Percentiles rank a stretch among this genome's conserved stretches.
phyloP scores from a whole-genome alignment of 2,113 vertebrate species.

The Lophura nycthemera region DNA sequence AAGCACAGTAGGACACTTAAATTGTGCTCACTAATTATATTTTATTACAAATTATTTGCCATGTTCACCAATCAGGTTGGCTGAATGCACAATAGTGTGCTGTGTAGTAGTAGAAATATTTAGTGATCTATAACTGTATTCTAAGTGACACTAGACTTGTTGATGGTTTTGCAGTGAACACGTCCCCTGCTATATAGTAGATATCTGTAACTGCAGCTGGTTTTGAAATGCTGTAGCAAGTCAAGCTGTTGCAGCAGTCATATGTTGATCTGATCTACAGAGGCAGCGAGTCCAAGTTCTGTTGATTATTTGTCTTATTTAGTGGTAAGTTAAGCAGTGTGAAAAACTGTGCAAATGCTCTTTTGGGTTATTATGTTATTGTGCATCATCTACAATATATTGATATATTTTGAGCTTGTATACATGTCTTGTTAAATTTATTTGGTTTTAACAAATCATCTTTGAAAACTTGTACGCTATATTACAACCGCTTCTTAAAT shows the following conservation, averaged over 20 bases:
- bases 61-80: neutral
- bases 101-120: neutral
- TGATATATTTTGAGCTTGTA: constrained; percentile 69
- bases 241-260: constrained; percentile 40
- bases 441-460: constrained; percentile 78
- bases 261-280: constrained; percentile 69
- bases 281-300: constrained; percentile 68
- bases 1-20: neutral
- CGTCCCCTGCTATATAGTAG: constrained; percentile 5
- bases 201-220: constrained; percentile 45
- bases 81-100: neutral
- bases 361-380: constrained; percentile 80
- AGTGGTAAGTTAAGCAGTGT: constrained; percentile 74
- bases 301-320: constrained; percentile 60
- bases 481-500: constrained; percentile 74
- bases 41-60: neutral
- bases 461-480: constrained; percentile 70
- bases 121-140: neutral
- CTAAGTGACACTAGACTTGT: constrained; percentile 2
- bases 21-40: neutral
- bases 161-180: constrained; percentile 44
- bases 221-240: constrained; percentile 71
- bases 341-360: constrained; percentile 76
- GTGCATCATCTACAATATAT: constrained; percentile 68
- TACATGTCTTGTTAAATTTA: constrained; percentile 74